Evolutionary conservation across 2,888 invertebrate genomes (phyloP), one percentile per base, ranked within the genome.

Genomic region (Epicampocera succincta): DNA sequence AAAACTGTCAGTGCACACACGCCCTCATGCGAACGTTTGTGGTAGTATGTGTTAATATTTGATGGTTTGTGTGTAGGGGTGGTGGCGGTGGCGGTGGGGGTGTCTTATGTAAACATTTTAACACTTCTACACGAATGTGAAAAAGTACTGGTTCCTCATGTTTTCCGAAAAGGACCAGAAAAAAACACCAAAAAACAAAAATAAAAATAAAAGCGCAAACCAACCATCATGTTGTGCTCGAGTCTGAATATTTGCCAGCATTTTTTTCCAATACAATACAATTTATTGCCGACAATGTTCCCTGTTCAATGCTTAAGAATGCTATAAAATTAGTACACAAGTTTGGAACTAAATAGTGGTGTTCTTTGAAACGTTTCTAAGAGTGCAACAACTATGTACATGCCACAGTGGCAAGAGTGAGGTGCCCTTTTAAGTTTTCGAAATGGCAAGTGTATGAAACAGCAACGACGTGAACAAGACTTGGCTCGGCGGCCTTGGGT

Each of bases 321-420:
- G 38, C 54, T 48, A 33, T 40, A 19, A 76, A 72, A 81, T 76
- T 76, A 76, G 61, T 76, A 56, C 66, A 72, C 63, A 29, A 68
- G 15, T 66, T 81, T 72, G 61, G 68, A 72, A 60, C 44, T 40
- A 72, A 76, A 56, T 74, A 46, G 12, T 56, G 54, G 60, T 60
- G 71, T 71, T 77, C 52, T 50, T 65, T 15, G 15, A 58, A 71
- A 40, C 48, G 29, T 52, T 13, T 19, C 5, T 3, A 33, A 3
- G 13, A 5, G 3, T 44, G 15, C 48, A 60, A 68, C 19, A 48
- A 52, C 21, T 44, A 63, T 40, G 8, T 19, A 19, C 3, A 17
- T 6, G 25, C 29, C 9, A 52, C 11, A 33, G 33, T 9, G 17
- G 33, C 19, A n/a, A 21, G 61, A 11, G 21, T 58, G 15, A n/a